These are phyloP conservation scores for Actinemys pallida DNA, from an alignment of 2,113 vertebrate species.

Conservation along the genomic window DNA sequence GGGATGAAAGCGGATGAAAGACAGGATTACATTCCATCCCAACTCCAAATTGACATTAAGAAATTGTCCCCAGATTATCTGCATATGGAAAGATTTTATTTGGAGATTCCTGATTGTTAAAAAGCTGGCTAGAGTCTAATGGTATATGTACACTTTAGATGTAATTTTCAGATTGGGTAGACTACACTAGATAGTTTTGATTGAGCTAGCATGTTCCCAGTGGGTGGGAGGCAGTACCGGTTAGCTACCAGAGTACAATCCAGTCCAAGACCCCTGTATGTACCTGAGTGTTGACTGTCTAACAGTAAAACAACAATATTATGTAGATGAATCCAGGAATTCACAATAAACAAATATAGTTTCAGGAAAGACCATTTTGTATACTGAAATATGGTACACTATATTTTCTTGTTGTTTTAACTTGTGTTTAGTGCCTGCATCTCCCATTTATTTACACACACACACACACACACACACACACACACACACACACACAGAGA, in stretches of 20 bases:
- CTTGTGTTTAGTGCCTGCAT: not conserved
- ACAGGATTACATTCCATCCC: not conserved
- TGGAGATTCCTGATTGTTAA: constrained; percentile 3
- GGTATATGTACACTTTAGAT: not conserved
- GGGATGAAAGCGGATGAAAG: not conserved
- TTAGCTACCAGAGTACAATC: not conserved
- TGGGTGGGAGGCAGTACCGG: not conserved
- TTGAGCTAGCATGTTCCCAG: not conserved
- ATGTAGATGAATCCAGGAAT: not conserved
- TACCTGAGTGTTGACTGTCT: not conserved
- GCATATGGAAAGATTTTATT: not conserved
- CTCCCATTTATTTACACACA: not conserved
- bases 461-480: too few relatives aligned
- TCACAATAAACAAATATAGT: not conserved
- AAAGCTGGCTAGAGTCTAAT: not conserved
- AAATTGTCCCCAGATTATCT: not conserved
- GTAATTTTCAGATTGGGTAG: too few relatives aligned
- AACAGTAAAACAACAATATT: not conserved
- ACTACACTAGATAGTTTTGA: not conserved
- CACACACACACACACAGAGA: too few relatives aligned
- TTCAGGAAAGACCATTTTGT: not conserved
- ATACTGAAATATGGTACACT: not conserved
- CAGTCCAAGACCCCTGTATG: not conserved
- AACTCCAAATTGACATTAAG: not conserved
- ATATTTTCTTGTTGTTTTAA: not conserved